phyloP scores from a whole-genome alignment of 2,797 vertebrate species.

The Miichthys miiuy region DNA sequence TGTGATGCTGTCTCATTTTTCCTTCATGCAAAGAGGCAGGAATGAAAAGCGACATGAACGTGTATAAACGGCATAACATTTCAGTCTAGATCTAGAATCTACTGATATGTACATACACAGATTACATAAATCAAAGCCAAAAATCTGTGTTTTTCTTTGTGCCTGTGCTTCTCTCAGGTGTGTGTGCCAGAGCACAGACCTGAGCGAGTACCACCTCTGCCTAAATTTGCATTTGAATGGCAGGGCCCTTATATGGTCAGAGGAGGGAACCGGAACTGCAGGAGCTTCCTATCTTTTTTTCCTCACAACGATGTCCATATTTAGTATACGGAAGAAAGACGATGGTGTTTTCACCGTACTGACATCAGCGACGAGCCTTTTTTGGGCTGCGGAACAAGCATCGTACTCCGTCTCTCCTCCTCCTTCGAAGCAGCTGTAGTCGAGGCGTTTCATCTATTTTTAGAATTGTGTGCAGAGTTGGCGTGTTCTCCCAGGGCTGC shows the following conservation, averaged over 20 bases:
- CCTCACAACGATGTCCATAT: slow-evolving; percentile 62
- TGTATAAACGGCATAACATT: background rate
- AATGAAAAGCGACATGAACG: no score
- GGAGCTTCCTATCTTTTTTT: slow-evolving; percentile 69
- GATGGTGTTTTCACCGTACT: slow-evolving; percentile 56
- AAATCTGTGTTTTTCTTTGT: background rate
- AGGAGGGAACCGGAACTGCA: slow-evolving; percentile 76
- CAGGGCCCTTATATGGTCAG: slow-evolving; percentile 73
- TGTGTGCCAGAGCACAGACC: slow-evolving; percentile 19
- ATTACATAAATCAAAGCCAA: slow-evolving; percentile 5
- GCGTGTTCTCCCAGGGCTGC: slow-evolving; percentile 75
- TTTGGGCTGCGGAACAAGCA: slow-evolving; percentile 69
- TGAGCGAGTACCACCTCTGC: slow-evolving; percentile 33
- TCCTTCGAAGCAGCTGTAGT: slow-evolving; percentile 42
- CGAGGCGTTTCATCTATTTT: slow-evolving; percentile 82
- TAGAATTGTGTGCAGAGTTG: slow-evolving; percentile 68
- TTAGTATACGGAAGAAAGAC: slow-evolving; percentile 68
- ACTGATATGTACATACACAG: no score
- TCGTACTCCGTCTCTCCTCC: slow-evolving; percentile 46
- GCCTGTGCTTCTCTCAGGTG: slow-evolving; percentile 11
- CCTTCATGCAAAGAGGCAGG: no score
- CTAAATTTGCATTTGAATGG: slow-evolving; percentile 46
- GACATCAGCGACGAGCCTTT: slow-evolving; percentile 80
- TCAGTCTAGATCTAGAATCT: background rate
- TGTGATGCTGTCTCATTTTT: background rate